Percentiles rank a stretch among this genome's conserved stretches.
These are phyloP conservation scores for Oplegnathus fasciatus DNA, from an alignment of 2,113 vertebrate species.

Conservation along the genomic window DNA sequence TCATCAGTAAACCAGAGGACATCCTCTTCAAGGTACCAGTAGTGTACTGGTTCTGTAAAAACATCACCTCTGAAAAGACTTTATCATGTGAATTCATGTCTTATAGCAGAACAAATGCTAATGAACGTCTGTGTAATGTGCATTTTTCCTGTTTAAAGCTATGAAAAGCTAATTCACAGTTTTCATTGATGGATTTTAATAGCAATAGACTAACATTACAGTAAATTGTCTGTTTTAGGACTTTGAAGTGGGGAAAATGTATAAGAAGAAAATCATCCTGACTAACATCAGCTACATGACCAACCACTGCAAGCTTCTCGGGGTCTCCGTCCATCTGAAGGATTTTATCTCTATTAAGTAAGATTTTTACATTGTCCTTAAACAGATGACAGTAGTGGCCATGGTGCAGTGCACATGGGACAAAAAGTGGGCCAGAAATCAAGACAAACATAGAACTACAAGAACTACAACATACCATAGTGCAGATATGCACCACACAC, in stretches of 20 bases:
- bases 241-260: constrained; percentile 91
- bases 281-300: constrained; percentile 88
- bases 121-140: background rate
- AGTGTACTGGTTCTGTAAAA: background rate
- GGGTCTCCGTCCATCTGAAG: constrained; percentile 85
- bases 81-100: background rate
- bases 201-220: background rate
- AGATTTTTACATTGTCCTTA: constrained; percentile 58
- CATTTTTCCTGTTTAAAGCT: background rate
- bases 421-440: background rate
- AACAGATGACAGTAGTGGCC: background rate
- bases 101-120: background rate
- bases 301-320: constrained; percentile 88
- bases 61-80: background rate
- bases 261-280: constrained; percentile 90
- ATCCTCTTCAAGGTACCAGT: constrained; percentile 90
- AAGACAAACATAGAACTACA: background rate
- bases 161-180: background rate
- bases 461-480: background rate
- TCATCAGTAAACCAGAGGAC: constrained; percentile 90
- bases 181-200: background rate
- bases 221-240: constrained; percentile 84
- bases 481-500: background rate
- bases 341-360: constrained; percentile 89
- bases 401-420: background rate